Percentiles rank a stretch among this genome's conserved stretches.
phyloP scores from a whole-genome alignment of 2,113 vertebrate species.

The Physeter macrocephalus region DNA sequence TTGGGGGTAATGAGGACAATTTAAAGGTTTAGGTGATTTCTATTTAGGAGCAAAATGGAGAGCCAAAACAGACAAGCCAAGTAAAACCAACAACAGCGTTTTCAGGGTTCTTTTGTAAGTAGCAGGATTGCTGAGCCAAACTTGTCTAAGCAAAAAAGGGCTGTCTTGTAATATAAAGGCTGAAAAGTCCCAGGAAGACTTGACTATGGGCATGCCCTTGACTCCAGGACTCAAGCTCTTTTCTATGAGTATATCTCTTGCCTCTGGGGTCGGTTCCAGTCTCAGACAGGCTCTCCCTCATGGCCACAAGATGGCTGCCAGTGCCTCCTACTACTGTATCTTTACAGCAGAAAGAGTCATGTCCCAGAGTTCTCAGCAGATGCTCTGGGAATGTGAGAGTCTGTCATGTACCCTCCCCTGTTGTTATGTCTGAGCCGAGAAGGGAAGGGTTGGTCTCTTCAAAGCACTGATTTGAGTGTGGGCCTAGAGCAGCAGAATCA shows the following conservation, averaged over 20 bases:
- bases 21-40: not conserved
- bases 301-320: not conserved
- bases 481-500: not conserved
- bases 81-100: not conserved
- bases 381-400: not conserved
- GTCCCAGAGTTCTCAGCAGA: not conserved
- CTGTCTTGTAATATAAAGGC: not conserved
- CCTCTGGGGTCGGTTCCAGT: not conserved
- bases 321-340: not conserved
- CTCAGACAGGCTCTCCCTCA: not conserved
- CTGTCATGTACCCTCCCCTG: no score
- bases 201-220: not conserved
- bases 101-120: not conserved
- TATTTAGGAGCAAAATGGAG: not conserved
- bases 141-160: not conserved
- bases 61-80: not conserved
- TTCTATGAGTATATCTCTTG: not conserved
- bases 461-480: not conserved
- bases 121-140: not conserved
- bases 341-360: not conserved
- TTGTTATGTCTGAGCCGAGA: not conserved
- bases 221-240: not conserved
- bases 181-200: not conserved
- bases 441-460: not conserved
- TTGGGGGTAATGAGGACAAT: not conserved